These are phyloP conservation scores for Xyrauchen texanus DNA, from an alignment of 2,113 vertebrate species.

Conservation along the genomic window DNA sequence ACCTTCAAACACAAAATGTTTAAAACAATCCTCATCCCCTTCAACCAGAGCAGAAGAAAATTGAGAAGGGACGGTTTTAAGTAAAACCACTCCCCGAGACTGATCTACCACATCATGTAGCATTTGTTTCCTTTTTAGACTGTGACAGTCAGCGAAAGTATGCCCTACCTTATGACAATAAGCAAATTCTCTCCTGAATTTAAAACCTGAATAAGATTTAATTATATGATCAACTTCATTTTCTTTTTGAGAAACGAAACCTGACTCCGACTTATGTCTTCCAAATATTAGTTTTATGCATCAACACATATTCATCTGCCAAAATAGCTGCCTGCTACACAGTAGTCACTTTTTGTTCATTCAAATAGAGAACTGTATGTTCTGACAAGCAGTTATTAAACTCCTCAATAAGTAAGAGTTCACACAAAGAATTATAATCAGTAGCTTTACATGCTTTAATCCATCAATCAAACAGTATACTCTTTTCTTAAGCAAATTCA, in stretches of 20 bases:
- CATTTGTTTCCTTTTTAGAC: neutral
- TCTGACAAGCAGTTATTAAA: neutral
- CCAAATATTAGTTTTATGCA: neutral
- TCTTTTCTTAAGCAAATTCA: too few species aligned
- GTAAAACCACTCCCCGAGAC: neutral
- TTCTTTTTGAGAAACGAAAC: too few species aligned
- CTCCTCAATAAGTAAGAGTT: neutral
- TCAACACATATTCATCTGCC: neutral
- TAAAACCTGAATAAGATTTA: too few species aligned
- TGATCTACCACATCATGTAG: neutral
- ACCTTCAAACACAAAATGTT: neutral
- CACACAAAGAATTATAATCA: neutral
- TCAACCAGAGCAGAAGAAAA: too few species aligned
- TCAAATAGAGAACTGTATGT: too few species aligned
- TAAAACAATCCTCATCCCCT: neutral
- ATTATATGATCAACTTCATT: too few species aligned
- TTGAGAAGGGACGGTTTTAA: neutral
- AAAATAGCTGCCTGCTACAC: neutral
- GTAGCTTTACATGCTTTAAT: neutral
- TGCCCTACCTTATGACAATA: neutral
- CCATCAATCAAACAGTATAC: neutral
- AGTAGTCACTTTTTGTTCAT: neutral
- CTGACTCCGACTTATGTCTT: too few species aligned
- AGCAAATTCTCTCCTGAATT: too few species aligned
- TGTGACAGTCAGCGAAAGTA: neutral